phyloP scores from a whole-genome alignment of 1,140 invertebrate genomes.

The Watersipora subatra region DNA sequence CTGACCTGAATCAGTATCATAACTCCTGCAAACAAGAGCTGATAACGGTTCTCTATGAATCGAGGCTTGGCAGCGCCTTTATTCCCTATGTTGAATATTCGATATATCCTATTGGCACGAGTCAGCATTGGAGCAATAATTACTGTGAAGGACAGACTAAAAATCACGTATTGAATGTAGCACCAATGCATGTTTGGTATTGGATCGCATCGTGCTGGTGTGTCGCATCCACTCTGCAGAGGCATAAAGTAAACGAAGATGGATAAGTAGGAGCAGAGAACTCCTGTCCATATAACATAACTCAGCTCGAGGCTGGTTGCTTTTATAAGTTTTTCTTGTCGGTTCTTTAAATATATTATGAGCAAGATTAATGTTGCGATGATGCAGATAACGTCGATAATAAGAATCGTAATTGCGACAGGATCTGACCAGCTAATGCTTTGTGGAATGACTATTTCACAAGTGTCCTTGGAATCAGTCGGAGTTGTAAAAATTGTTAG shows the following conservation, averaged over 20 bases:
- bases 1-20: constrained; percentile 21
- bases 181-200: constrained; percentile 55
- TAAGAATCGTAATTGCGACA: constrained; percentile 42
- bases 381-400: constrained; percentile 40
- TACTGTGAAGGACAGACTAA: constrained; percentile 52
- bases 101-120: constrained; percentile 67
- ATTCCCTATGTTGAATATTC: constrained; percentile 71
- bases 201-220: constrained; percentile 51
- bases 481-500: not conserved
- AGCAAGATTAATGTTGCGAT: constrained; percentile 11
- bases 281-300: constrained; percentile 19
- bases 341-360: constrained; percentile 15
- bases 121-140: constrained; percentile 70
- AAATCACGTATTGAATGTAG: constrained; percentile 56
- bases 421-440: not conserved
- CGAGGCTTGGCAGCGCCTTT: constrained; percentile 13
- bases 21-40: constrained; percentile 15
- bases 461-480: not conserved
- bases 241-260: constrained; percentile 14
- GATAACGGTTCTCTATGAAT: constrained; percentile 15
- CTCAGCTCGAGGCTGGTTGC: constrained; percentile 22
- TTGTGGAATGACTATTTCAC: not conserved
- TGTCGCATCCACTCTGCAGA: constrained; percentile 43
- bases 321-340: constrained; percentile 21
- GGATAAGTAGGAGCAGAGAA: constrained; percentile 15